Percentiles rank a stretch among this genome's conserved stretches.
phyloP scores from a whole-genome alignment of 2,888 invertebrate genomes.

The Seladonia tumulorum region DNA sequence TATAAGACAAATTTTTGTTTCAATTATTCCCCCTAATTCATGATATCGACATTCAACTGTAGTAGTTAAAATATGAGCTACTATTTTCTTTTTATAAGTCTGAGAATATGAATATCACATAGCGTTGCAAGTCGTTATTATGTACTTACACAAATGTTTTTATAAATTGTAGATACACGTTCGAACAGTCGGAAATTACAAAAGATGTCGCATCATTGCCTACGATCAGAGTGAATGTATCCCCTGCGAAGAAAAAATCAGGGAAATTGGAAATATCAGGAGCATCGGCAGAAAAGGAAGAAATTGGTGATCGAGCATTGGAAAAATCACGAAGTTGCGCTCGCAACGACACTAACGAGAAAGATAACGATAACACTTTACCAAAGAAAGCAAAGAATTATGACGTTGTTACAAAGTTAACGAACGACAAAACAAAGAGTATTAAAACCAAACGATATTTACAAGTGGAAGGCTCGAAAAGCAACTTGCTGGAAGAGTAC shows the following conservation, averaged over 20 bases:
- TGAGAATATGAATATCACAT: background rate
- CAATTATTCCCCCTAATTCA: no score
- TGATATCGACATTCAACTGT: no score
- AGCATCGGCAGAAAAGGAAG: conserved; percentile 16
- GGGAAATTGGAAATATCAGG: conserved; percentile 18
- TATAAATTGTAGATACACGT: conserved; percentile 70
- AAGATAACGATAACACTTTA: background rate
- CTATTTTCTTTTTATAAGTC: background rate
- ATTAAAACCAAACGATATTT: conserved; percentile 47
- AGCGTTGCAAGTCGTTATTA: background rate
- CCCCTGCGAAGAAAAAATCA: conserved; percentile 66
- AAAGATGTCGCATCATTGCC: conserved; percentile 68
- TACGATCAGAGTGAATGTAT: conserved; percentile 75
- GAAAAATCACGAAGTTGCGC: background rate
- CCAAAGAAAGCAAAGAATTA: conserved; percentile 33
- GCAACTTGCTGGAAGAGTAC: conserved; percentile 71
- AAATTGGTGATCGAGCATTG: background rate
- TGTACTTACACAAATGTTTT: conserved; percentile 19
- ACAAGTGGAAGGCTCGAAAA: conserved; percentile 33
- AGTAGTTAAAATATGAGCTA: no score
- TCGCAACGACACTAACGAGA: conserved; percentile 6
- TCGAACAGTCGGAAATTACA: conserved; percentile 69
- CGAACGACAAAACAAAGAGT: conserved; percentile 27
- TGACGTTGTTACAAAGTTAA: background rate
- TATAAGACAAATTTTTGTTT: no score